phyloP scores from a whole-genome alignment of 1,140 invertebrate genomes.

The Macrosteles quadrilineatus region DNA sequence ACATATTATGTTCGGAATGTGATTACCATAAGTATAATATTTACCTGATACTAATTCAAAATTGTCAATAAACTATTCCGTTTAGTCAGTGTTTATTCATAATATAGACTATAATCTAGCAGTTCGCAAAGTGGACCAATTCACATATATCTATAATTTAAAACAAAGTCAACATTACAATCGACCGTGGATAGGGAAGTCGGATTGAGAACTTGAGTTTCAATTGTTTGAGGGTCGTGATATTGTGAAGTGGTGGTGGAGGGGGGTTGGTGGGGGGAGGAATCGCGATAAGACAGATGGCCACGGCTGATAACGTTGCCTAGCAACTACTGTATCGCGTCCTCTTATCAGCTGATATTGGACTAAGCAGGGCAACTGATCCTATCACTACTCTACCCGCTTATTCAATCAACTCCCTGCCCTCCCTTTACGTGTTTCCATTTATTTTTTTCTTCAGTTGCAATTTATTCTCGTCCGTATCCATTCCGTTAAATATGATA shows the following conservation, averaged over 20 bases:
- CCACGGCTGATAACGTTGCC: slow-evolving; percentile 7
- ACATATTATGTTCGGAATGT: no score
- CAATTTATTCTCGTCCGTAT: background rate
- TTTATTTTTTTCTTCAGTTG: background rate
- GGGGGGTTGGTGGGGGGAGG: background rate
- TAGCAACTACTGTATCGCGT: background rate
- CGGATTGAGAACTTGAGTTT: no score
- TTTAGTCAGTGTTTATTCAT: no score
- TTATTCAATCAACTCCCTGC: slow-evolving; percentile 11
- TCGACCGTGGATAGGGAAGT: no score
- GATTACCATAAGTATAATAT: no score
- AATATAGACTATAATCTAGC: no score
- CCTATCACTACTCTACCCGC: background rate
- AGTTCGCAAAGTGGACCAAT: no score
- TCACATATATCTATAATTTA: no score
- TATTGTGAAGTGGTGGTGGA: background rate
- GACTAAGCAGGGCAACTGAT: slow-evolving; percentile 3
- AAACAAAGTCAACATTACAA: no score
- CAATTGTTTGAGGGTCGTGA: background rate
- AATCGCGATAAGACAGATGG: slow-evolving; percentile 4
- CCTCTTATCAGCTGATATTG: background rate
- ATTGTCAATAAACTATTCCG: no score
- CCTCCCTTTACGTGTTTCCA: slow-evolving; percentile 8
- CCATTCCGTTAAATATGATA: no score
- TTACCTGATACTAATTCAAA: no score